phyloP scores from a whole-genome alignment of 2,113 vertebrate genomes.

The Neodon shergylaensis region DNA sequence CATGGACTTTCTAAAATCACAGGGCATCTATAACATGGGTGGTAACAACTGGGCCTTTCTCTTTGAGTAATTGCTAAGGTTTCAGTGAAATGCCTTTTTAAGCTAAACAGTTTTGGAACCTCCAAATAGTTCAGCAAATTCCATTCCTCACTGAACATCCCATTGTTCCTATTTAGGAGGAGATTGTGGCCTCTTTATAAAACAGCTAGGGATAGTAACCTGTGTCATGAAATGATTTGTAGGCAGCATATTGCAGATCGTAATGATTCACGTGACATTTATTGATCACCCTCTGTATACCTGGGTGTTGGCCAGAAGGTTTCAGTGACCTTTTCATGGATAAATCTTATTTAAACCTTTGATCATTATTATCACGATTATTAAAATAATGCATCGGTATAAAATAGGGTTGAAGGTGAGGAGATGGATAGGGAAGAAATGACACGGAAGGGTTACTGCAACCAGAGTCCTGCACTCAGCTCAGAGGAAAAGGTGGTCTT shows the following conservation, averaged over 20 bases:
- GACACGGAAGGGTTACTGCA: background rate
- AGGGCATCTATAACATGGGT: background rate
- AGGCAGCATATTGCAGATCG: background rate
- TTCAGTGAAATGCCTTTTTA: constrained; percentile 31
- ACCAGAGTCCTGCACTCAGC: background rate
- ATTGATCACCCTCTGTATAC: constrained; percentile 10
- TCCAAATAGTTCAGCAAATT: background rate
- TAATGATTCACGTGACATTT: background rate
- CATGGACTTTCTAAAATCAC: background rate
- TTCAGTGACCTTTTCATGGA: background rate
- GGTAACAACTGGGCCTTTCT: background rate
- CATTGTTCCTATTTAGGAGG: background rate
- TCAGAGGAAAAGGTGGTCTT: background rate
- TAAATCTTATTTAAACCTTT: background rate
- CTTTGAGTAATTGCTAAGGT: background rate
- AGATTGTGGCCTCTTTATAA: background rate
- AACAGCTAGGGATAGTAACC: background rate
- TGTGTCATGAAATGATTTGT: background rate
- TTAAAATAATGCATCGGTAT: background rate
- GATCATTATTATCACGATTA: background rate
- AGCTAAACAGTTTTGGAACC: background rate
- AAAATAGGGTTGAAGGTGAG: background rate
- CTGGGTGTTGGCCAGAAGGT: background rate
- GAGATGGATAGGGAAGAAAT: background rate
- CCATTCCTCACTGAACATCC: background rate